A percentile compares a stretch with the other conserved stretches of the same genome.
Conservation (phyloP, 1,140 invertebrate species). For the Lucilia cuprina region DNA sequence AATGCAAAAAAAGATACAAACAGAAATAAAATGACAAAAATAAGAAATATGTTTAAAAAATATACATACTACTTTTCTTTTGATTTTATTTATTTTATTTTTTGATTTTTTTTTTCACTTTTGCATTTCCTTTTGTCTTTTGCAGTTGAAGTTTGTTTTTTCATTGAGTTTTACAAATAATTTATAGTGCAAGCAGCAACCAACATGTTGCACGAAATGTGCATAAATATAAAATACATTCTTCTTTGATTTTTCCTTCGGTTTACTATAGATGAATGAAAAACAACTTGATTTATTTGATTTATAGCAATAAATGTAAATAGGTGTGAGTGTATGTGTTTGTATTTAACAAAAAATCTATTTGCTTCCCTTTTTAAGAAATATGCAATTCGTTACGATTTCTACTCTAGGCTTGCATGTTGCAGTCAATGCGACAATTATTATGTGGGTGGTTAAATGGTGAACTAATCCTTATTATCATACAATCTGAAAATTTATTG, state of each 20-base stretch:
- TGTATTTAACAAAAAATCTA: no score
- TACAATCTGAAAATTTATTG: slow-evolving; percentile 24
- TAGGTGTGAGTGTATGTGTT: neutral
- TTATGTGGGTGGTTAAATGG: slow-evolving; percentile 30
- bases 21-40: neutral
- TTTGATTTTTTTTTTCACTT: no score
- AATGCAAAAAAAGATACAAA: neutral
- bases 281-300: neutral
- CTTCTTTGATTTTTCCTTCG: no score
- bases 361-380: neutral
- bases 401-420: no score
- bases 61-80: neutral
- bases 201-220: neutral
- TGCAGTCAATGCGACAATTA: neutral
- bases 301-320: slow-evolving; percentile 5
- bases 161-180: neutral
- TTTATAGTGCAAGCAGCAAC: neutral
- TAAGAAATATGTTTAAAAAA: neutral
- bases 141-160: neutral
- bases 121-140: neutral
- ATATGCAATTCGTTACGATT: no score
- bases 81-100: neutral
- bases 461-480: slow-evolving; percentile 21
- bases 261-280: no score
- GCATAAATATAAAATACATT: no score